Evolutionary conservation across 2,113 vertebrate genomes (phyloP).

Genomic region (Ovis aries): DNA sequence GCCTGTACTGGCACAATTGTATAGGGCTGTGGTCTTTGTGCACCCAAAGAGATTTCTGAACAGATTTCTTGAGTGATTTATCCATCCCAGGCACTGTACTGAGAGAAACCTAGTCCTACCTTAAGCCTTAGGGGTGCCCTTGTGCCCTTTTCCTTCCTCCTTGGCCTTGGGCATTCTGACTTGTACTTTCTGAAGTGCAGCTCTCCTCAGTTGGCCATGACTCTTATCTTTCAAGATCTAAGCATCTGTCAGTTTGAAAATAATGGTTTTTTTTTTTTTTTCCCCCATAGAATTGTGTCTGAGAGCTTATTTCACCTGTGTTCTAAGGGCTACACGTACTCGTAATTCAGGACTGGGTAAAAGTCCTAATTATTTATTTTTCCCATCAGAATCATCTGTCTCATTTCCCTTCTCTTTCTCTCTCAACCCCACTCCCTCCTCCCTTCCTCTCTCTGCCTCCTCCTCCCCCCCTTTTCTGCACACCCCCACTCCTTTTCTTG

Average conservation of each 20-base stretch:
- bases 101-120: not conserved
- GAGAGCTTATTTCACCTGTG: slow-evolving; percentile 13
- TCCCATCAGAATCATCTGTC: slow-evolving; percentile 26
- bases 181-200: not conserved
- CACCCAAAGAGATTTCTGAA: not conserved
- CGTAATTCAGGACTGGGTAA: slow-evolving; percentile 23
- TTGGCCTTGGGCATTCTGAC: not conserved
- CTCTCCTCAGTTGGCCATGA: not conserved
- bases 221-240: not conserved
- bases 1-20: not conserved
- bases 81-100: not conserved
- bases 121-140: not conserved
- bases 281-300: not conserved
- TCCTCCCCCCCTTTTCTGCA: not conserved
- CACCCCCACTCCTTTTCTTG: not conserved
- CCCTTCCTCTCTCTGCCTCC: not conserved
- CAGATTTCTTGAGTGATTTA: not conserved
- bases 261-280: not conserved
- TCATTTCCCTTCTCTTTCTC: slow-evolving; percentile 15
- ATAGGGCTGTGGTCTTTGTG: not conserved
- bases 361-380: slow-evolving; percentile 16
- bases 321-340: not conserved
- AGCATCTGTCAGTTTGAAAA: not conserved
- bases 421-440: not conserved
- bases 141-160: not conserved